Conservation (phyloP, 2,797 vertebrate genomes). For the Neopelma chrysocephalum region DNA sequence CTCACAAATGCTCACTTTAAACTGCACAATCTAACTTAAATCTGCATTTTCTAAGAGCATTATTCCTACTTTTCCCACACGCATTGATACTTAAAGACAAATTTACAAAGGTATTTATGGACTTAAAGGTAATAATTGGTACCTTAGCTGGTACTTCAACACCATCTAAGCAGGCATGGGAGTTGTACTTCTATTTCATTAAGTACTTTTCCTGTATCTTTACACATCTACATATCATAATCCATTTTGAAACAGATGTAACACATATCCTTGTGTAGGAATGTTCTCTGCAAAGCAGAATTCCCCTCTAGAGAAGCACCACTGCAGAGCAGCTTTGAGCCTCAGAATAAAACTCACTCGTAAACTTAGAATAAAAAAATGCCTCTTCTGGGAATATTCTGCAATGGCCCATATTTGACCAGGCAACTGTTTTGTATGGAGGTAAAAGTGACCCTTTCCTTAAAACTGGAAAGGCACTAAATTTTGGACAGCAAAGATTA, state of each 20-base stretch:
- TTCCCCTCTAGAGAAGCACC: background rate
- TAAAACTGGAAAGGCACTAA: background rate
- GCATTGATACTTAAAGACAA: background rate
- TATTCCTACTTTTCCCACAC: background rate
- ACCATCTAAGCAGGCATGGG: background rate
- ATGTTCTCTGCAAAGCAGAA: background rate
- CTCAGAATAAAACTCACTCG: background rate
- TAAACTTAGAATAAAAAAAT: background rate
- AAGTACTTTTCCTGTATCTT: background rate
- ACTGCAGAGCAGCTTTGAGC: background rate
- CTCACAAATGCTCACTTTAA: background rate
- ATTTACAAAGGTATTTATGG: background rate
- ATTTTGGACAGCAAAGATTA: background rate
- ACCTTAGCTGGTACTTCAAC: background rate
- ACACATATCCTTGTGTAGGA: background rate
- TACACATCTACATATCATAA: background rate
- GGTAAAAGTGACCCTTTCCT: background rate
- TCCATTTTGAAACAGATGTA: background rate
- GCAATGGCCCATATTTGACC: background rate
- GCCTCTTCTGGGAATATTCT: background rate
- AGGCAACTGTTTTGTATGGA: accelerated
- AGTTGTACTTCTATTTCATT: background rate
- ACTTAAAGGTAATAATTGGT: background rate
- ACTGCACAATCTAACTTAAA: background rate
- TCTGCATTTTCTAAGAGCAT: background rate